phyloP scores from a whole-genome alignment of 2,888 invertebrate species.

The Syrphus vitripennis region DNA sequence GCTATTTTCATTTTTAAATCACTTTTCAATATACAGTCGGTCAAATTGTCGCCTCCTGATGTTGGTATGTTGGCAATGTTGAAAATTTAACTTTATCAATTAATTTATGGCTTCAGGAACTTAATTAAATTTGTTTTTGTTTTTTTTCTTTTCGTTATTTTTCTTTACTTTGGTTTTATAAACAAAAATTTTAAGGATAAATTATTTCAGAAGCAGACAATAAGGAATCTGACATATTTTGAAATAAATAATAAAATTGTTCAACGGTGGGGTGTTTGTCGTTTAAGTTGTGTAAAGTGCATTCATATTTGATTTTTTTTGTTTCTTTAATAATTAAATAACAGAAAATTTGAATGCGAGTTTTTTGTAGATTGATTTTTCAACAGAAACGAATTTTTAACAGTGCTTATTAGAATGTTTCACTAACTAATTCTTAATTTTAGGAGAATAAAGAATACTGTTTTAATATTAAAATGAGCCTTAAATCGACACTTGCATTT shows the following conservation, averaged over 20 bases:
- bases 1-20: conserved; percentile 1
- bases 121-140: neutral
- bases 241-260: neutral
- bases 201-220: neutral
- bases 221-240: neutral
- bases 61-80: neutral
- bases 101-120: neutral
- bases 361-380: no score
- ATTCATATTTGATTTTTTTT: no score
- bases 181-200: neutral
- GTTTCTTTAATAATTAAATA: no score
- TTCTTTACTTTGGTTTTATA: neutral
- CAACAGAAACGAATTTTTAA: no score
- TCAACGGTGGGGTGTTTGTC: neutral
- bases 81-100: conserved; percentile 9
- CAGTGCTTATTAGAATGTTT: no score
- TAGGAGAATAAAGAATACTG: no score
- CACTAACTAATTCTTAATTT: no score
- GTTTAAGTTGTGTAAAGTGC: neutral
- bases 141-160: neutral
- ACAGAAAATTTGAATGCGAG: no score
- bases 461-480: no score
- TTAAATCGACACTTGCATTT: no score
- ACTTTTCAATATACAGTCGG: neutral
- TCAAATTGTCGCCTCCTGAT: neutral